phyloP scores from a whole-genome alignment of 1,140 invertebrate genomes.

The Himalopsyche phryganea region DNA sequence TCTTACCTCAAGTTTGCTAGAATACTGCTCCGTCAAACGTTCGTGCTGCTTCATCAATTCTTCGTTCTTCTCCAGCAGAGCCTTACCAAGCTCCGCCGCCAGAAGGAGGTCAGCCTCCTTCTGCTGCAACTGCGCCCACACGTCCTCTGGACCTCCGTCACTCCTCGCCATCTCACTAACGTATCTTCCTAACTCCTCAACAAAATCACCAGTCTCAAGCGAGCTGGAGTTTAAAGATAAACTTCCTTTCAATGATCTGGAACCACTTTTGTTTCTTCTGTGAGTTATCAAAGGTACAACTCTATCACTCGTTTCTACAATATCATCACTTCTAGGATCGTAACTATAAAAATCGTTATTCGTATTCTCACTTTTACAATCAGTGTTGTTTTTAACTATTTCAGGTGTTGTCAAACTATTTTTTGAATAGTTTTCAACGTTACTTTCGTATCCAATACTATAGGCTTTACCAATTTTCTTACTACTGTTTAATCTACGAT shows the following conservation, averaged over 20 bases:
- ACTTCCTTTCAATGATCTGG: constrained; percentile 14
- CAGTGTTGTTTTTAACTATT: neutral
- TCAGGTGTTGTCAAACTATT: neutral
- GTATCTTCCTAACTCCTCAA: constrained; percentile 57
- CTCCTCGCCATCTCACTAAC: constrained; percentile 56
- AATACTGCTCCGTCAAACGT: constrained; percentile 80
- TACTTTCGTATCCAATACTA: constrained; percentile 16
- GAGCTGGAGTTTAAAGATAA: constrained; percentile 29
- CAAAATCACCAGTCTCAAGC: constrained; percentile 51
- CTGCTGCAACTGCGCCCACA: constrained; percentile 80
- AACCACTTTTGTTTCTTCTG: constrained; percentile 27
- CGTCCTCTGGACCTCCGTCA: constrained; percentile 60
- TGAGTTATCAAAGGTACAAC: constrained; percentile 19
- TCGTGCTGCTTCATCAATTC: constrained; percentile 86
- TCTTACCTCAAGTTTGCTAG: constrained; percentile 88
- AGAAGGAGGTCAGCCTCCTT: constrained; percentile 90
- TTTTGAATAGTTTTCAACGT: neutral
- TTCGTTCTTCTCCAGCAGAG: constrained; percentile 89
- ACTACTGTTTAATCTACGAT: constrained; percentile 21
- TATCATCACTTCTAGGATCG: constrained; percentile 13
- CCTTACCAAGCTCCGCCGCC: constrained; percentile 92
- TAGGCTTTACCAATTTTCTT: constrained; percentile 16
- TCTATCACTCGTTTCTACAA: constrained; percentile 9
- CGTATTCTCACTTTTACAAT: neutral
- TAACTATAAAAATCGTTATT: constrained; percentile 24